phyloP scores from a whole-genome alignment of 2,113 vertebrate species.

The Pavo muticus region DNA sequence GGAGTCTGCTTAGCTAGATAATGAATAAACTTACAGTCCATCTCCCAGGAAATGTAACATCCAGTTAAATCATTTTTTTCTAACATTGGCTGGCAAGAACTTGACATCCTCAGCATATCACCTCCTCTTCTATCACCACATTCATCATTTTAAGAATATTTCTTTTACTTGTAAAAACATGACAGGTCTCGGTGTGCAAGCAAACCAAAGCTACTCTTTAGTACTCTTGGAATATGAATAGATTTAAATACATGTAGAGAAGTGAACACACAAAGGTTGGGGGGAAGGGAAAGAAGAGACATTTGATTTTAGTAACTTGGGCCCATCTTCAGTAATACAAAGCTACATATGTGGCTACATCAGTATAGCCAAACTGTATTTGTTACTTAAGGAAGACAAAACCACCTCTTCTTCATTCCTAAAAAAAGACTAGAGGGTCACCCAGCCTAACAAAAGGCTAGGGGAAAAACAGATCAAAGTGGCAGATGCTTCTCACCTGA shows the following conservation, averaged over 20 bases:
- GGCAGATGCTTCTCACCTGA: neutral
- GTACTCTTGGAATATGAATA: neutral
- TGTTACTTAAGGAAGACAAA: neutral
- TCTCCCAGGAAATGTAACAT: neutral
- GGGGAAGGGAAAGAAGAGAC: fast-evolving
- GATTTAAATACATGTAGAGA: neutral
- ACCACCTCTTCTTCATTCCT: neutral
- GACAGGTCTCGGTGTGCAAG: neutral
- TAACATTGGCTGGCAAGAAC: neutral
- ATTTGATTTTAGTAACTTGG: neutral
- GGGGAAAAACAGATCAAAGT: neutral
- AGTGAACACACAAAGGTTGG: neutral
- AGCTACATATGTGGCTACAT: neutral
- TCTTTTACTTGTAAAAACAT: neutral
- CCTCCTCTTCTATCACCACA: neutral
- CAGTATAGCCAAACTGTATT: neutral
- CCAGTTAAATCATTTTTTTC: neutral
- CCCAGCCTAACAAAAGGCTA: neutral
- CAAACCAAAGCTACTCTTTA: neutral
- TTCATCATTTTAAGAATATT: neutral
- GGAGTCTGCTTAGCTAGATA: neutral
- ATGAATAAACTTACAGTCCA: neutral
- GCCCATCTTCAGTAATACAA: neutral
- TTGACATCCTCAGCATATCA: neutral
- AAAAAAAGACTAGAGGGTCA: neutral